These are phyloP conservation scores for Corvus cornix DNA, from an alignment of 2,113 vertebrate genomes.

Conservation along the genomic window DNA sequence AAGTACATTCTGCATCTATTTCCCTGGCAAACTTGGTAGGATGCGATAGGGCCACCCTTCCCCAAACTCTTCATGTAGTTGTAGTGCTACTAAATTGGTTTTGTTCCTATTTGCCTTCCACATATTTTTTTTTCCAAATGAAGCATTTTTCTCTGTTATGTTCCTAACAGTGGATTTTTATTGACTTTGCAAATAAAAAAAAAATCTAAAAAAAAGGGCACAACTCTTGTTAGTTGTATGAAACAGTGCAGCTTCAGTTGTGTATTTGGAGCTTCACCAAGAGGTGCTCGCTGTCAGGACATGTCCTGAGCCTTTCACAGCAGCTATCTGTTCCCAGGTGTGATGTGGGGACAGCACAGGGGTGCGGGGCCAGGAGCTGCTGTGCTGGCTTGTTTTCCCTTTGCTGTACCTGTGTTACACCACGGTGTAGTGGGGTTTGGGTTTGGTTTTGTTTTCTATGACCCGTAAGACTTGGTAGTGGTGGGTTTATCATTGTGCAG, in stretches of 20 bases:
- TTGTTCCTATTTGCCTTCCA: neutral
- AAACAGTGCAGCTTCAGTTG: neutral
- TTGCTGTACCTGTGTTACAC: neutral
- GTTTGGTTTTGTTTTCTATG: neutral
- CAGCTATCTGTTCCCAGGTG: neutral
- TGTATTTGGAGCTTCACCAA: neutral
- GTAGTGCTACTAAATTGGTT: neutral
- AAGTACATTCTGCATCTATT: neutral
- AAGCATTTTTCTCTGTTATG: neutral
- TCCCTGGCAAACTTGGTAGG: neutral
- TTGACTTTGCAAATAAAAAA: constrained; percentile 33
- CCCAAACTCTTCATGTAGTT: neutral
- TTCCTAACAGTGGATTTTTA: constrained; percentile 34
- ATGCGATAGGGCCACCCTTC: neutral
- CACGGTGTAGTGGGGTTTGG: fast-evolving
- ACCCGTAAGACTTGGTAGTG: neutral
- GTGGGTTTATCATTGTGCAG: neutral
- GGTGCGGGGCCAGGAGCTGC: neutral
- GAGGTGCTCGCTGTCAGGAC: fast-evolving
- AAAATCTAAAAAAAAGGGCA: neutral
- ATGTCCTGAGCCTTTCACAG: neutral
- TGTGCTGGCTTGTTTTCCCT: neutral
- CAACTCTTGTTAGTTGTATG: neutral
- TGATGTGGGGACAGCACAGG: neutral
- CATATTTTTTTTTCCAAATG: neutral